Conservation (phyloP, 1,140 invertebrate species). For the Solen grandis region DNA sequence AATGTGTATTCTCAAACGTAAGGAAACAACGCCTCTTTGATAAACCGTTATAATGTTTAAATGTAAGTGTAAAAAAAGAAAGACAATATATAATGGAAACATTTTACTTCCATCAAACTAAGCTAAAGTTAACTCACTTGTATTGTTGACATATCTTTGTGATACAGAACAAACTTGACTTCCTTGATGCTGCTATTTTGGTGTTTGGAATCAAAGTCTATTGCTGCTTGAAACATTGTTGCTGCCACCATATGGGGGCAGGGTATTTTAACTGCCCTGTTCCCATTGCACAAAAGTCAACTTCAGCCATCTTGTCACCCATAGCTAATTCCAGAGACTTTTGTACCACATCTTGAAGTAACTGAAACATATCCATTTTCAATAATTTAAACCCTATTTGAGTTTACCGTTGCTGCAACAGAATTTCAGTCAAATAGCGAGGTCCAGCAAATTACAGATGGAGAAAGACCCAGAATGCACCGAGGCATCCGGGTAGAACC, state of each 20-base stretch:
- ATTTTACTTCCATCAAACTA: background rate
- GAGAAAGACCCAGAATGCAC: no score
- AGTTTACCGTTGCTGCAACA: no score
- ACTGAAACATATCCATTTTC: conserved; percentile 6
- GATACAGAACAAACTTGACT: conserved; percentile 44
- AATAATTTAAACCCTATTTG: no score
- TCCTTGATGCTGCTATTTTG: conserved; percentile 12
- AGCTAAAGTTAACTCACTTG: background rate
- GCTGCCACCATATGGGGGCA: conserved; percentile 24
- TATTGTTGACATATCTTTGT: conserved; percentile 10
- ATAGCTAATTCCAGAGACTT: conserved; percentile 13
- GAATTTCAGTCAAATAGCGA: no score
- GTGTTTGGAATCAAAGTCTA: conserved; percentile 22
- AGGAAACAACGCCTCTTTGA: background rate
- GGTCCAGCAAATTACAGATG: no score
- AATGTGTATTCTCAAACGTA: background rate
- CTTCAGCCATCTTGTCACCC: conserved; percentile 20
- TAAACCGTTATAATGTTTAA: background rate
- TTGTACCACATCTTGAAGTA: conserved; percentile 33
- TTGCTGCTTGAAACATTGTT: conserved; percentile 25
- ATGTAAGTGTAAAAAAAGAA: background rate
- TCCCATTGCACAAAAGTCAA: conserved; percentile 46
- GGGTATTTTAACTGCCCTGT: conserved; percentile 44
- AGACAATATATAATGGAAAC: background rate
- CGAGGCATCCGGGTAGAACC: no score